phyloP scores from a whole-genome alignment of 2,113 vertebrate genomes.

The Delphinapterus leucas region DNA sequence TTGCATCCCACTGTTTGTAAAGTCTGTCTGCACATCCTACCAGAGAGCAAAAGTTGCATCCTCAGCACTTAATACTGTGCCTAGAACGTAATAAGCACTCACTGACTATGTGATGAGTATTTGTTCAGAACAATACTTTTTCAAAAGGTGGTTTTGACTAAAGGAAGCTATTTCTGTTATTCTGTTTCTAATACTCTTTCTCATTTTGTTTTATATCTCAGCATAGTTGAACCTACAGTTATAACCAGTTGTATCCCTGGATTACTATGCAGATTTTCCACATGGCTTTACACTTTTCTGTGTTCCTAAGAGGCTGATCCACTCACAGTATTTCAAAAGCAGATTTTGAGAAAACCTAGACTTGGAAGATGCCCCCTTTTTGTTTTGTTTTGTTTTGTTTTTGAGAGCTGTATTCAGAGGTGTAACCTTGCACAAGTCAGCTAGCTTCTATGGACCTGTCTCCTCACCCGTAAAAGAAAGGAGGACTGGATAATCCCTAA shows the following conservation, averaged over 20 bases:
- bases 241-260: neutral
- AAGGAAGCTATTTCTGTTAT: neutral
- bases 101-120: neutral
- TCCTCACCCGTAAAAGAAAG: neutral
- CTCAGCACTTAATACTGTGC: neutral
- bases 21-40: neutral
- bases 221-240: neutral
- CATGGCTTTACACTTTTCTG: neutral
- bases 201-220: neutral
- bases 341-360: neutral
- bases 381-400: neutral
- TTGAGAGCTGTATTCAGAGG: neutral
- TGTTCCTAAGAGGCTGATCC: neutral
- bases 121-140: neutral
- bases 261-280: neutral
- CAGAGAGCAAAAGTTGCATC: neutral
- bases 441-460: neutral
- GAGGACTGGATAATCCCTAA: neutral
- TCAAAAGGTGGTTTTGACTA: neutral
- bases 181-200: neutral
- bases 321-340: neutral
- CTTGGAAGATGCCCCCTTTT: neutral
- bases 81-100: neutral
- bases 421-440: neutral
- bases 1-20: neutral